Evolutionary conservation across 2,113 vertebrate genomes (phyloP), one percentile per base, ranked within the genome.

Genomic region (Eublepharis macularius): DNA sequence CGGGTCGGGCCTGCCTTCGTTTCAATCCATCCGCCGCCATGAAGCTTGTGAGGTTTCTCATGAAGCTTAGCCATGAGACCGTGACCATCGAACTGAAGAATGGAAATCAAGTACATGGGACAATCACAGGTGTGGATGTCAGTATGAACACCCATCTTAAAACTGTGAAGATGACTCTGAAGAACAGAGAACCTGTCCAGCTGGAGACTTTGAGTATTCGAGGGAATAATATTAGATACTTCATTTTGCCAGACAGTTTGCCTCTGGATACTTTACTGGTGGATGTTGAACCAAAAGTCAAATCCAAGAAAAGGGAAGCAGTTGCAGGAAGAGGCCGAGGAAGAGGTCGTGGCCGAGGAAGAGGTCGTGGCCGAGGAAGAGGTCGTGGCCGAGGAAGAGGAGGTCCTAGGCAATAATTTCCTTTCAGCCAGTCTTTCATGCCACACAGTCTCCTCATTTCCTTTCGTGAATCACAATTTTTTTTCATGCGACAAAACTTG

Each of bases 111-210:
- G 99, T 99, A 41, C 99, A 99, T 2, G 99, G 99, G 76, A 99
- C 99, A 2, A 99, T 99, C 88, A 99, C 99, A 97, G 99, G 99
- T 88, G 98, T 98, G 45, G 97, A 99, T 84, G 98, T 99, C 86
- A 99, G 99, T 76, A 99, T 99, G 99, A 99, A 99, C 85, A 99
- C 99, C 0, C 99, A 99, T 92, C 97, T 99, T 90, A 99, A 99
- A 92, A 98, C 98, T 0, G 98, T 99, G 92, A 99, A 99, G 91
- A 99, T 99, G 99, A 99, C 98, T 0, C 96, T 98, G 92, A 99
- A 99, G 94, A 99, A 99, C 96, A 97, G 99, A 91, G 98, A 99
- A 76, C 99, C 99, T 0, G 98, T 98, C 16, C 98, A 99, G 94
- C 95, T 99, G 91, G 99, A 99, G 92, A 98, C 98, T 0, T 96